A percentile compares a stretch with the other conserved stretches of the same genome.
These are phyloP conservation scores for Itoplectis maculator DNA, from an alignment of 2,888 invertebrate genomes.

Conservation along the genomic window DNA sequence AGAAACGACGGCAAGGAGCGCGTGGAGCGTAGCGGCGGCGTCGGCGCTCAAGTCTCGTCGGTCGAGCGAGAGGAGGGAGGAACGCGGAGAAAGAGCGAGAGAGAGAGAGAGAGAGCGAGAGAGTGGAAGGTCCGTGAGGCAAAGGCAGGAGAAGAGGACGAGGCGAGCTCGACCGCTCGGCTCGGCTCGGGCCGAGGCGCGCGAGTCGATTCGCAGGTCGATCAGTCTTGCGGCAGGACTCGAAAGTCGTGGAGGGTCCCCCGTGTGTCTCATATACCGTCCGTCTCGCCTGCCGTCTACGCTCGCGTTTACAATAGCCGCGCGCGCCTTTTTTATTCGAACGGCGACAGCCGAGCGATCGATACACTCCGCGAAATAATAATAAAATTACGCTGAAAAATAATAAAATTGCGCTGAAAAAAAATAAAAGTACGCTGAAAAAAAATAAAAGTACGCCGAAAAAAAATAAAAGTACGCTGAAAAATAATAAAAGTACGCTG, in stretches of 20 bases:
- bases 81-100: constrained; percentile 61
- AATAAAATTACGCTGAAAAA: too few relatives aligned
- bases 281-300: constrained; percentile 40
- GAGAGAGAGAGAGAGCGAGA: constrained; percentile 49
- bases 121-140: constrained; percentile 55
- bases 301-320: constrained; percentile 15
- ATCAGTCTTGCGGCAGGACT: constrained; percentile 83
- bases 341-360: too few relatives aligned
- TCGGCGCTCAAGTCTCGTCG: too few relatives aligned
- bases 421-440: too few relatives aligned
- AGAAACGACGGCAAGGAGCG: constrained; percentile 45
- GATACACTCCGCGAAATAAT: too few relatives aligned
- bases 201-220: constrained; percentile 73
- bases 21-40: constrained; percentile 43
- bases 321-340: constrained; percentile 16
- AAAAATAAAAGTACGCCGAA: too few relatives aligned
- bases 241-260: constrained; percentile 78
- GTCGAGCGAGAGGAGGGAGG: constrained; percentile 37
- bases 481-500: too few relatives aligned
- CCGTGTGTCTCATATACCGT: constrained; percentile 52
- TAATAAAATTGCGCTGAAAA: too few relatives aligned
- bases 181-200: constrained; percentile 64
- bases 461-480: too few relatives aligned
- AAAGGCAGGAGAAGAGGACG: constrained; percentile 54
- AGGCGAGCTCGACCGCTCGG: constrained; percentile 4